Base-by-base conservation (phyloP, 2,113 vertebrate species). In the Chloropsis cyanopogon region DNA sequence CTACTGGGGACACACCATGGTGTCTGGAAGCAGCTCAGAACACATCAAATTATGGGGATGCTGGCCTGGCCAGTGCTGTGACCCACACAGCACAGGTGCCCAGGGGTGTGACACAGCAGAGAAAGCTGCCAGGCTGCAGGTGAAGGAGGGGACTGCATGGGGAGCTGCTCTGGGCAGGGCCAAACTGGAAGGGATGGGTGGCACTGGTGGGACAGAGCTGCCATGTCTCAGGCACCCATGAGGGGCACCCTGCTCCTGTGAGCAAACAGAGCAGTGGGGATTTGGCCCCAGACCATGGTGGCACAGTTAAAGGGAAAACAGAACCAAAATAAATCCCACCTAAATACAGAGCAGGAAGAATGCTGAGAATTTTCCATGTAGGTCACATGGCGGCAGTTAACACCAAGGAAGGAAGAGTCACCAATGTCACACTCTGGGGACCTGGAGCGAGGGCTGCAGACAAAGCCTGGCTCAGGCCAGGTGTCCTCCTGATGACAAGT, bases 331-430 rank as follows among this genome's bases (percentile, higher is more conserved):
- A 92, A 94, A 93, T 56, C 56, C 65, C 9, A 9, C 63, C 78
- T 63, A 84, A 94, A 87, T 85, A 79, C 20, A 85, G 75, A 96
- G 61, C 70, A 79, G 56, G 71, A 86, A 85, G 64, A 94, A 93
- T 88, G 70, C 61, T 52, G 61, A 73, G 82, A 88, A 92, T 90
- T 92, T 87, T 84, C 85, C 90, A 90, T 68, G 70, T 63, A 22
- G 60, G 54, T 50, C 50, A 80, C 68, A 81, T 7, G 17, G 71
- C 41, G 83, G 50, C 54, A 92, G 70, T 65, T 78, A 91, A 64
- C 63, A 64, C 37, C 85, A 87, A 41, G 0, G 7, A 81, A 78
- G 64, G 77, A 66, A 66, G 61, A 92, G 75, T 71, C 71, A 86
- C 47, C 21, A 22, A 37, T 10, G 56, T 66, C 73, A 25, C 73